These are phyloP conservation scores for Trachurus trachurus DNA, from an alignment of 2,797 vertebrate genomes.

Conservation along the genomic window DNA sequence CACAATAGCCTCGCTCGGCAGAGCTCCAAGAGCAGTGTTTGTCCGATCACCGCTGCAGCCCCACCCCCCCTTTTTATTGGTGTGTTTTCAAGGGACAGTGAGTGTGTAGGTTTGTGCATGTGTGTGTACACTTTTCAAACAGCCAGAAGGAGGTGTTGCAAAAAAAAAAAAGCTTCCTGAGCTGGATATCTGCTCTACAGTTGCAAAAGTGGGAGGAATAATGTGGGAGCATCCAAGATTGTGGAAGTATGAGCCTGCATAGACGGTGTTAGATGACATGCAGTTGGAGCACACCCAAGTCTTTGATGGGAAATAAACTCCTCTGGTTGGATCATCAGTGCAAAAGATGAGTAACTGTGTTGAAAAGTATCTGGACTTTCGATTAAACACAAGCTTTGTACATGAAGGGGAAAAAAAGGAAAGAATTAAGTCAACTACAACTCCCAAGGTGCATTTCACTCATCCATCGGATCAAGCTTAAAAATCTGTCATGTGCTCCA, in stretches of 20 bases:
- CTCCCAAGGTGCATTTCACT: neutral
- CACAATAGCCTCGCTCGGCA: slow-evolving; percentile 77
- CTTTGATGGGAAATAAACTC: slow-evolving; percentile 27
- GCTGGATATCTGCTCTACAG: slow-evolving; percentile 18
- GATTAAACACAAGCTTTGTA: neutral
- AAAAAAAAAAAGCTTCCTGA: slow-evolving; percentile 6
- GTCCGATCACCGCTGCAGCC: slow-evolving; percentile 68
- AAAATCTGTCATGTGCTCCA: neutral
- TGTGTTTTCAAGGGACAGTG: slow-evolving; percentile 52
- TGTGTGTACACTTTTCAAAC: slow-evolving; percentile 26
- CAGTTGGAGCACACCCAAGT: slow-evolving; percentile 6
- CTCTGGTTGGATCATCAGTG: neutral
- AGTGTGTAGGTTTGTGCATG: slow-evolving; percentile 18
- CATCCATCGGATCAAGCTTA: neutral
- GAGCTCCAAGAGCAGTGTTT: slow-evolving; percentile 79
- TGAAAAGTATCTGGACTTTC: neutral
- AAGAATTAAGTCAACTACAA: neutral
- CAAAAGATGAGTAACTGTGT: slow-evolving; percentile 21
- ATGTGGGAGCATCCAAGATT: slow-evolving; percentile 8
- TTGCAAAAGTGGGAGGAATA: slow-evolving; percentile 11
- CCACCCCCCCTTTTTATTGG: slow-evolving; percentile 66
- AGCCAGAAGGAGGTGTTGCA: slow-evolving; percentile 49
- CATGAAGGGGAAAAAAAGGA: neutral
- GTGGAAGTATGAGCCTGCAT: neutral
- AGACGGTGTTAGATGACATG: slow-evolving; percentile 5